A percentile compares a stretch with the other conserved stretches of the same genome.
These are phyloP conservation scores for Castor canadensis DNA, from an alignment of 2,113 vertebrate genomes.

Conservation along the genomic window DNA sequence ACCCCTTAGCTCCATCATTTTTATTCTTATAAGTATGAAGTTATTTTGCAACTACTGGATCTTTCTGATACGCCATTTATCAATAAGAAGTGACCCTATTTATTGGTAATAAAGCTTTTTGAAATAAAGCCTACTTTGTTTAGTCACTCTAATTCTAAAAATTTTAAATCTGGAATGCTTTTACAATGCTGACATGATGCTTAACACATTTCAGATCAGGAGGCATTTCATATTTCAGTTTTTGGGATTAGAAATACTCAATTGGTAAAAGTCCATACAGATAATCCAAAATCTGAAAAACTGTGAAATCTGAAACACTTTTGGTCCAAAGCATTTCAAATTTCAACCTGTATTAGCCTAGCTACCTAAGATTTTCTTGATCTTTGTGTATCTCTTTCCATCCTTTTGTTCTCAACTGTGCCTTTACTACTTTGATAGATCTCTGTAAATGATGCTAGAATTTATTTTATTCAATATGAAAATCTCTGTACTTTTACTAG, in stretches of 20 bases:
- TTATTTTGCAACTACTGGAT: conserved; percentile 6
- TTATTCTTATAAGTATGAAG: background rate
- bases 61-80: background rate
- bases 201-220: background rate
- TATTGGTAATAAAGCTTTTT: background rate
- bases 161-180: background rate
- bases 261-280: background rate
- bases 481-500: background rate
- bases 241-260: background rate
- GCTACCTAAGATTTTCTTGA: background rate
- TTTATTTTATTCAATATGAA: background rate
- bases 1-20: background rate
- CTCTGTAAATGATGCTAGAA: background rate
- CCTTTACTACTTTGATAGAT: background rate
- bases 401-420: background rate
- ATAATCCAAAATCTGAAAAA: background rate
- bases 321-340: background rate
- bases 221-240: background rate
- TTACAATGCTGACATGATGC: background rate
- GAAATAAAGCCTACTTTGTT: background rate
- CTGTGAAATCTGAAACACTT: background rate
- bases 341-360: background rate
- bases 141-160: background rate
- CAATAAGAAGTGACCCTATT: background rate
- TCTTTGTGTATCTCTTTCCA: background rate